Evolutionary conservation across 2,797 vertebrate species (phyloP).

Genomic region (Sebastes cheni): DNA sequence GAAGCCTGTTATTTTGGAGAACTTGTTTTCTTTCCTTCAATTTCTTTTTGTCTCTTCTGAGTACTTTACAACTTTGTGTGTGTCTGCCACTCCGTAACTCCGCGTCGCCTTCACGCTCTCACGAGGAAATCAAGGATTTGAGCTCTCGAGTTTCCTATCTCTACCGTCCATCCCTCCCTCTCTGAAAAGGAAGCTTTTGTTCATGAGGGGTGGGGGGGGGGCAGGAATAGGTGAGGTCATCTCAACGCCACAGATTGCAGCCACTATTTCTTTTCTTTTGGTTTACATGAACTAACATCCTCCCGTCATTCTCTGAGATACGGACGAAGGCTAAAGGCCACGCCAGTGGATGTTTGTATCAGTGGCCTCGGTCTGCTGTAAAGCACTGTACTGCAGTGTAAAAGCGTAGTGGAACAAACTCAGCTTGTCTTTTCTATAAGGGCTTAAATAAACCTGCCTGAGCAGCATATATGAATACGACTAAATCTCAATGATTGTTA

Average conservation of each 20-base stretch:
- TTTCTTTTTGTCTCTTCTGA: constrained; percentile 31
- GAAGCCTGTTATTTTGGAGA: constrained; percentile 75
- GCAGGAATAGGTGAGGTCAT: constrained; percentile 75
- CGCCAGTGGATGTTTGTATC: constrained; percentile 14
- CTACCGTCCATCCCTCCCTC: neutral
- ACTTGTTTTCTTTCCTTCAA: constrained; percentile 34
- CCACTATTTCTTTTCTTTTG: constrained; percentile 16
- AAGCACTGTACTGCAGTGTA: neutral
- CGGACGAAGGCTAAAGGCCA: constrained; percentile 14
- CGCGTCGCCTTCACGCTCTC: constrained; percentile 7
- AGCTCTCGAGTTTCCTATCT: constrained; percentile 19
- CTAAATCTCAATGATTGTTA: constrained; percentile 15
- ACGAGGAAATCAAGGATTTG: constrained; percentile 10
- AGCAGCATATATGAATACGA: neutral
- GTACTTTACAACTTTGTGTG: constrained; percentile 12
- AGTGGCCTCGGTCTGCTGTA: neutral
- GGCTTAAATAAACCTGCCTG: neutral
- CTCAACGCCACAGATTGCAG: constrained; percentile 49
- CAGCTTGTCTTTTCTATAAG: neutral
- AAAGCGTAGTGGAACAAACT: constrained; percentile 4
- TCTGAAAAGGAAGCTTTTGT: constrained; percentile 67
- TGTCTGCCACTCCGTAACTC: constrained; percentile 6
- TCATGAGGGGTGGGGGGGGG: constrained; percentile 3
- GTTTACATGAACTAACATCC: constrained; percentile 60
- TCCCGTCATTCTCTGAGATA: constrained; percentile 15